phyloP scores from a whole-genome alignment of 37 sponge, comb jelly and placozoan species.

The Diacarnus erythraeanus region DNA sequence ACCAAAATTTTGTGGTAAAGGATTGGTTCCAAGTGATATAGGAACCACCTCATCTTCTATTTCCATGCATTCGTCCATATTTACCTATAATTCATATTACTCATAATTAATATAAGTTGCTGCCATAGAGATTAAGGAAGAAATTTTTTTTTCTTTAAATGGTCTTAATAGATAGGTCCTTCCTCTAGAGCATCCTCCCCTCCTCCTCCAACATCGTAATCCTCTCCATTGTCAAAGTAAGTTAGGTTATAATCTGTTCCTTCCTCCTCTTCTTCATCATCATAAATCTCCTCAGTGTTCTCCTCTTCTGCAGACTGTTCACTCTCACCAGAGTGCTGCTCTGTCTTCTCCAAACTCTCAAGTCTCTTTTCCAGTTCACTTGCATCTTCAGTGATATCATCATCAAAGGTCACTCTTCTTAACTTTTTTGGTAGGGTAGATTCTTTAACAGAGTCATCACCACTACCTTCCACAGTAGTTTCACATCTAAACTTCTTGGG shows the following conservation, averaged over 20 bases:
- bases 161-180: conserved; percentile 60
- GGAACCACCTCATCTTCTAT: background rate
- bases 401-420: conserved; percentile 3
- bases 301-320: conserved; percentile 34
- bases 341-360: conserved; percentile 19
- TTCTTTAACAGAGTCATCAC: background rate
- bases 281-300: conserved; percentile 46
- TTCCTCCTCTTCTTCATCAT: conserved; percentile 69
- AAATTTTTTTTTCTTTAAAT: too few species aligned
- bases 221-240: conserved; percentile 87
- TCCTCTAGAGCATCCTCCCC: conserved; percentile 84
- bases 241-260: conserved; percentile 71
- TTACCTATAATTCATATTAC: background rate
- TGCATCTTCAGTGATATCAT: background rate
- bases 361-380: background rate
- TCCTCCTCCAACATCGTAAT: conserved; percentile 63
- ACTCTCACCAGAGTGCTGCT: conserved; percentile 14
- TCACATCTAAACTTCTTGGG: background rate
- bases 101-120: background rate
- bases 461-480: background rate
- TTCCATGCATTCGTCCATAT: background rate
- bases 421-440: background rate
- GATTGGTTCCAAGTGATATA: too few species aligned
- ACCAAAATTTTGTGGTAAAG: too few species aligned
- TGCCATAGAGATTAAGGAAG: background rate